Evolutionary conservation across 2,888 invertebrate species (phyloP), one percentile per base, ranked within the genome.

Genomic region (Galeruca laticollis): DNA sequence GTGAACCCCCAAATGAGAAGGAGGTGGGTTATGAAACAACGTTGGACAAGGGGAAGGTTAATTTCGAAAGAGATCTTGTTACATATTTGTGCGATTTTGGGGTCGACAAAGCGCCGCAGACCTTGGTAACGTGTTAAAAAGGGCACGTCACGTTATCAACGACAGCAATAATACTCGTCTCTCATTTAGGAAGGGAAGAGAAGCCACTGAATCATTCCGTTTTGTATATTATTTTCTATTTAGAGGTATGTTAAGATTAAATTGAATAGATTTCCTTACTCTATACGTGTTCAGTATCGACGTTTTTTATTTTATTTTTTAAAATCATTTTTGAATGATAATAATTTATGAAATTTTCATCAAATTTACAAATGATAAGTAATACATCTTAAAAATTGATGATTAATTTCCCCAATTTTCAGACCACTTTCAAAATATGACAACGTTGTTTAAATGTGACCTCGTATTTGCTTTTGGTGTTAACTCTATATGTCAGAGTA

Each of bases 41-140:
- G 56, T 57, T 9, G 47, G 35, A 61, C 61, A 75, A 74, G 75
- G 75, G 75, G 77, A 70, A 77, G 77, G 77, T 75, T 77, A 77
- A 77, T 77, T 77, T 76, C 73, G 70, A 73, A 68, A 71, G 60
- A 66, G 73, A 75, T 76, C 76, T 72, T 65, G 75, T 76, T 76
- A 75, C 76, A 71, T 72, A 74, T 74, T 74, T 72, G 74, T 69
- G 68, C 70, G 72, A 74, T 72, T 72, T 64, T 70, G 62, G 74
- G 74, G 74, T 73, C 71, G 73, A 65, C 56, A 35, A 35, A 57
- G 33, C 35, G 43, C n/a, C 66, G 51, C 73, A 69, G 71, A 73
- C 73, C 71, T 71, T 72, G 62, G 70, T 73, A 72, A 73, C 71
- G 71, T 73, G 73, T 69, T 68, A 73, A 71, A 73, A 73, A 73